Evolutionary conservation across 2,888 invertebrate species (phyloP), one percentile per base, ranked within the genome.

Genomic region (Bombyx huttoni): DNA sequence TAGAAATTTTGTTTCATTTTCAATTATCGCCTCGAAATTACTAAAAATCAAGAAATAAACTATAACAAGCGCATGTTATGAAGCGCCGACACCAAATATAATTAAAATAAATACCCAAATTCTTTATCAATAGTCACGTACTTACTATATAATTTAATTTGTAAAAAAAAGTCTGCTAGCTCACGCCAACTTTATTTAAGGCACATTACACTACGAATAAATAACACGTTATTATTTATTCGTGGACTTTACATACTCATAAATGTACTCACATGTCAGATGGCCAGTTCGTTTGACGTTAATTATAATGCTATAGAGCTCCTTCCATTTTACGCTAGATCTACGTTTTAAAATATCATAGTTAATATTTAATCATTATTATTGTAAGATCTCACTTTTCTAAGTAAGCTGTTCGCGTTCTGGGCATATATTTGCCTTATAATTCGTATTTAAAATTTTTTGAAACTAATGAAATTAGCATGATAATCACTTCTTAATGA

Each of bases 361-460:
- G 40, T 40, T 40, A 40, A 52, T 56, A 40, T 40, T 8, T 40
- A 40, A 61, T 63, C 65, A 61, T 68, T 67, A 63, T 58, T 69
- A 61, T 67, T 61, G 51, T 78, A 80, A 76, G 81, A 83, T 84
- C 81, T 86, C 84, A 81, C 40, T 8, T 73, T 79, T 83, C 78
- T 84, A 81, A 75, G 81, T 81, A 82, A 70, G 61, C 67, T 65
- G 66, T 67, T 54, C 9, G 24, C 24, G 24, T 24, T 40, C 40
- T 40, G 2, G 40, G 40, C 40, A 40, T 40, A 55, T 53, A 51
- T 54, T 51, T 49, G 34, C 40, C 40, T 40, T 40, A 40, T 40
- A 10, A 54, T 55, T 60, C 62, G 58, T 54, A 51, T 55, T 34
- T 56, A 59, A 55, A 53, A 50, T 50, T 52, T 58, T 49, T 52